Conservation (phyloP, 1,140 invertebrate genomes). For the Zophobas morio region DNA sequence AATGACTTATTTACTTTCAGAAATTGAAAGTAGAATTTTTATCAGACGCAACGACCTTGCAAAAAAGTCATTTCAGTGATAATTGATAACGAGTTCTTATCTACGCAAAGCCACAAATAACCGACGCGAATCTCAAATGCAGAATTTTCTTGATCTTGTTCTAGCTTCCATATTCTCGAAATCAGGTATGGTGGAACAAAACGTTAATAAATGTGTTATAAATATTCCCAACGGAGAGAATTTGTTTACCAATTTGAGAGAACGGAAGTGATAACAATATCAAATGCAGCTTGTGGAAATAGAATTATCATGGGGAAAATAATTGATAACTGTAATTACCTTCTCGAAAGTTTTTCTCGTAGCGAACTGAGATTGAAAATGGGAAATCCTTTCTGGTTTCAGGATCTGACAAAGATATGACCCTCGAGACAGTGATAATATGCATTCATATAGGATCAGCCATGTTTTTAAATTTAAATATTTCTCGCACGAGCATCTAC, state of each 20-base stretch:
- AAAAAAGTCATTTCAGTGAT: no score
- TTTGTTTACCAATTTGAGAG: constrained; percentile 9
- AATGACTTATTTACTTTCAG: no score
- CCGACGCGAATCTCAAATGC: no score
- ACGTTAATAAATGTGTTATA: neutral
- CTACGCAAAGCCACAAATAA: no score
- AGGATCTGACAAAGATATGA: constrained; percentile 22
- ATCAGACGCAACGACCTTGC: no score
- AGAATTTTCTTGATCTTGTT: neutral
- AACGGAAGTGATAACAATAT: constrained; percentile 30
- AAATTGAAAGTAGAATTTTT: no score
- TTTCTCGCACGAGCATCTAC: constrained; percentile 28
- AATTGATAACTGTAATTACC: constrained; percentile 29
- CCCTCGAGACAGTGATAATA: constrained; percentile 12
- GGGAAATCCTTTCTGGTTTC: neutral
- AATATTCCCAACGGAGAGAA: neutral
- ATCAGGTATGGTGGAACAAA: neutral
- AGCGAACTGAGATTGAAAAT: neutral
- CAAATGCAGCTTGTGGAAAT: constrained; percentile 4
- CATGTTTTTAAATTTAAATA: constrained; percentile 37
- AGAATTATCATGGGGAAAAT: constrained; percentile 24
- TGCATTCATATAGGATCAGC: constrained; percentile 24
- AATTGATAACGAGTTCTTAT: no score
- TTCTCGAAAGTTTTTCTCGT: constrained; percentile 14
- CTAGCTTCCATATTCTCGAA: neutral